phyloP scores from a whole-genome alignment of 2,888 invertebrate genomes.

The Lithosia quadra region DNA sequence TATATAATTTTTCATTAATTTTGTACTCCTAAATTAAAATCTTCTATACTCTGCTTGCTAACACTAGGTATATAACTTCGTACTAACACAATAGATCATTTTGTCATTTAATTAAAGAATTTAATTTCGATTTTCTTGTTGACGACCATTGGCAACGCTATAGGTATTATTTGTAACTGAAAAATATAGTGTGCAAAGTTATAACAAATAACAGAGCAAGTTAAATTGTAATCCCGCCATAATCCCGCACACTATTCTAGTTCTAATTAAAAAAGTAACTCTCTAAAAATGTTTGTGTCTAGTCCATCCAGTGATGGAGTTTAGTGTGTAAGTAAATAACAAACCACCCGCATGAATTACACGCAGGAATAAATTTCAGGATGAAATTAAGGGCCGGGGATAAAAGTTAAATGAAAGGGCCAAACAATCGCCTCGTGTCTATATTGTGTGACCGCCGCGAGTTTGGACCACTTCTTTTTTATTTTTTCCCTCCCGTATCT shows the following conservation, averaged over 20 bases:
- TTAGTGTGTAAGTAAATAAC: conserved; percentile 47
- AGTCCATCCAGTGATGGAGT: conserved; percentile 25
- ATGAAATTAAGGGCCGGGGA: conserved; percentile 57
- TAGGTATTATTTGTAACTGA: too few relatives aligned
- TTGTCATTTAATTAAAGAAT: too few relatives aligned
- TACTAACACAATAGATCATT: too few relatives aligned
- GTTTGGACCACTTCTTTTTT: conserved; percentile 20
- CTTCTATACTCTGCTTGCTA: too few relatives aligned
- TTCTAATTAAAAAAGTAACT: not conserved
- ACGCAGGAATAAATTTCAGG: conserved; percentile 59
- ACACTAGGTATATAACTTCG: too few relatives aligned
- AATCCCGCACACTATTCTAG: not conserved
- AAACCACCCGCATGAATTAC: conserved; percentile 56
- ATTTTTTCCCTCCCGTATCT: conserved; percentile 17
- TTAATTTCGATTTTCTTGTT: too few relatives aligned
- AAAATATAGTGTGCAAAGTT: too few relatives aligned
- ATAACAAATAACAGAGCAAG: too few relatives aligned
- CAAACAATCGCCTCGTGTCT: conserved; percentile 39
- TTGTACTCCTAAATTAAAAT: too few relatives aligned
- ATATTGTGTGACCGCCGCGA: conserved; percentile 34
- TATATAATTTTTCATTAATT: not conserved
- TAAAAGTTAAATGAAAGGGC: conserved; percentile 66
- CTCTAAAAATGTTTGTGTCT: conserved; percentile 15
- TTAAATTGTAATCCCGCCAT: not conserved
- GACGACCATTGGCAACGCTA: too few relatives aligned